These are phyloP conservation scores for Thymelicus acteon DNA, from an alignment of 2,888 invertebrate species.

Conservation along the genomic window DNA sequence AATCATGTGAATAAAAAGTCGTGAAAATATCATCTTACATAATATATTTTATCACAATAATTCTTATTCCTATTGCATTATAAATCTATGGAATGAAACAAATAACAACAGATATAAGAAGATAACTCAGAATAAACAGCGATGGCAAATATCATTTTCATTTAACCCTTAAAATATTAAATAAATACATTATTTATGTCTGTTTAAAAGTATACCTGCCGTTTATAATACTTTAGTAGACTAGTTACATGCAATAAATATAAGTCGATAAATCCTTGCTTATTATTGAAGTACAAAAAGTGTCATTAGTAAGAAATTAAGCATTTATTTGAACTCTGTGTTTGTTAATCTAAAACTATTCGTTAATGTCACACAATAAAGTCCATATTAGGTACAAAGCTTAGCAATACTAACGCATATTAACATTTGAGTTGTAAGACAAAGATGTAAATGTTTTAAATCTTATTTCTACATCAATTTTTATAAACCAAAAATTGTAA, in stretches of 20 bases:
- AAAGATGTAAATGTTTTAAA: too few species aligned
- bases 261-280: neutral
- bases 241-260: neutral
- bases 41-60: constrained; percentile 67
- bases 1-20: constrained; percentile 27
- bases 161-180: neutral
- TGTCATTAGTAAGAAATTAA: neutral
- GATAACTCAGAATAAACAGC: constrained; percentile 32
- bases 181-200: neutral
- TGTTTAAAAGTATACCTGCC: neutral
- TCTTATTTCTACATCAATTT: too few species aligned
- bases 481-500: too few species aligned
- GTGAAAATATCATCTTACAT: constrained; percentile 24
- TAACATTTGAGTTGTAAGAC: too few species aligned
- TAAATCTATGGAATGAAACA: constrained; percentile 76
- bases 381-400: neutral
- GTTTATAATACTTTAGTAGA: neutral
- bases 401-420: too few species aligned
- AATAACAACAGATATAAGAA: constrained; percentile 45
- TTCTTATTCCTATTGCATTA: constrained; percentile 64
- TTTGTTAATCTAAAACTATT: neutral
- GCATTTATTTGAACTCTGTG: neutral
- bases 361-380: neutral
- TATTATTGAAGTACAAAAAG: neutral
- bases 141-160: neutral